These are phyloP conservation scores for Drosophila pseudoobscura DNA, from an alignment of 1,140 invertebrate genomes.

Conservation along the genomic window DNA sequence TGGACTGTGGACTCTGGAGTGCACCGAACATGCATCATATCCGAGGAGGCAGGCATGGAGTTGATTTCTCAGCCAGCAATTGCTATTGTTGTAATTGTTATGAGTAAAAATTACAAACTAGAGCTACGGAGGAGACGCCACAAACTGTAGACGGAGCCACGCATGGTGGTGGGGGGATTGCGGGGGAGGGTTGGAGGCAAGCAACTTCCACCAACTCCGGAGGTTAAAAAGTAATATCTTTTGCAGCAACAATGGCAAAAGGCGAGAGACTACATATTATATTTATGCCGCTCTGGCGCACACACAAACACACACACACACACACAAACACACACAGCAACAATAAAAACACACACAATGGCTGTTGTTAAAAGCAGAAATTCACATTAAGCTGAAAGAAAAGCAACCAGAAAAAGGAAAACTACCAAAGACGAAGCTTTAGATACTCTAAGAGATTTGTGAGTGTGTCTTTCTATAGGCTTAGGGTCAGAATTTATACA, in stretches of 20 bases:
- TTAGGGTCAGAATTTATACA: background rate
- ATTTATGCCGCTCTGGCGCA: conserved; percentile 49
- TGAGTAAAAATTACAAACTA: conserved; percentile 67
- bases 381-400: conserved; percentile 79
- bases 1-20: background rate
- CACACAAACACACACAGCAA: conserved; percentile 26
- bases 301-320: conserved; percentile 34
- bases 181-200: background rate
- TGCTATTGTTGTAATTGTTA: conserved; percentile 75
- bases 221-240: conserved; percentile 78
- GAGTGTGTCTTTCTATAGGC: too few species aligned
- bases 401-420: conserved; percentile 36
- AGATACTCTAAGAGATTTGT: conserved; percentile 10
- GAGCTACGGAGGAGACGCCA: too few species aligned
- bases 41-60: conserved; percentile 11
- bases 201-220: conserved; percentile 20
- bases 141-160: too few species aligned
- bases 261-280: conserved; percentile 78
- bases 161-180: too few species aligned
- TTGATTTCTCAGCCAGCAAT: conserved; percentile 68
- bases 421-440: conserved; percentile 24
- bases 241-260: conserved; percentile 60
- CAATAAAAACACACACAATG: conserved; percentile 47
- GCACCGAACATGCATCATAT: conserved; percentile 1
- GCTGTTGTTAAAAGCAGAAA: conserved; percentile 76